Base-by-base conservation (phyloP, 2,888 invertebrate genomes). In the Corbicula japonica region DNA sequence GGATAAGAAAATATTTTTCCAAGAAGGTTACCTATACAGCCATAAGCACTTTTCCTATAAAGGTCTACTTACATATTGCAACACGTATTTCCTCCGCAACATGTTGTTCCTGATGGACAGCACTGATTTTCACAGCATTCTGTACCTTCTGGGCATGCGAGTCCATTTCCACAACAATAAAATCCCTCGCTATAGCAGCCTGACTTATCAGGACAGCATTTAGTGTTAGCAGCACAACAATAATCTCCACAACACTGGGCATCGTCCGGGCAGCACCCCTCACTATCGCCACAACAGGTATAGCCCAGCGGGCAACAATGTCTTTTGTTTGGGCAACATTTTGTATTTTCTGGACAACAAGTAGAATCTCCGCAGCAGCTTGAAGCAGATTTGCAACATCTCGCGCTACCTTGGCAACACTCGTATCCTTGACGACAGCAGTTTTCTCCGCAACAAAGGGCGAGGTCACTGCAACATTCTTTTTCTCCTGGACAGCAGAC, bases 121-220 rank as follows among this genome's bases (percentile, higher is more conserved):
- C 80, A 80, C 44, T 58, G 35, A 0, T 48, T 23, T 18, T 78
- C 82, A 46, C 82, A 82, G 35, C 82, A 82, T 30, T 62, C n/a
- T 2, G 61, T 58, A 4, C 77, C 77, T 30, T 44, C 34, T 21
- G 78, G 82, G 48, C 82, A 82, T 4, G 82, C 68, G 0, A 82
- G 21, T 15, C 82, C 82, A 38, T 82, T 78, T 8, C 82, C 82
- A 63, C 82, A 82, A 48, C 82, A 82, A 60, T 58, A 34, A 38
- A 62, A 78, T n/a, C 82, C 82, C 2, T 65, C 62, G 12, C 60
- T 62, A 52, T 69, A 82, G 52, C 82, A 82, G 2, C 82, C 82
- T 32, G 75, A 65, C 18, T 68, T 78, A 44, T 82, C 69, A 18
- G 82, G 68, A 63, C 82, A 82, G 50, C 82, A 82, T 50, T 70